These are phyloP conservation scores for Tinea pellionella DNA, from an alignment of 2,888 invertebrate species.

Conservation along the genomic window DNA sequence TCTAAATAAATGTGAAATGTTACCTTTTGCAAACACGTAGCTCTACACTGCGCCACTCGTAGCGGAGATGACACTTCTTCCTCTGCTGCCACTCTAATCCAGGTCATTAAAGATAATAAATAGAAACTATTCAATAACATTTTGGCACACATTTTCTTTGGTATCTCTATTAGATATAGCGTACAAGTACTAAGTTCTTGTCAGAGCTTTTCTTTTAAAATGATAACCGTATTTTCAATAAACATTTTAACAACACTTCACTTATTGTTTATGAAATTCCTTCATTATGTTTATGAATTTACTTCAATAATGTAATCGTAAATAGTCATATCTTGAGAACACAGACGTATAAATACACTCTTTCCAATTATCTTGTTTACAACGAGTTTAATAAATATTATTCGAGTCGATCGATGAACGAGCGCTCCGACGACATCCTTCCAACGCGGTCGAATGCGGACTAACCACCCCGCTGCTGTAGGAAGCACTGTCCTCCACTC, in stretches of 20 bases:
- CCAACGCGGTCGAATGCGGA: slow-evolving; percentile 62
- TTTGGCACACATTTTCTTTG: slow-evolving; percentile 70
- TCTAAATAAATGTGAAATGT: slow-evolving; percentile 16
- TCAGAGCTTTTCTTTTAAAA: slow-evolving; percentile 46
- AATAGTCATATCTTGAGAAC: neutral
- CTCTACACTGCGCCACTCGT: slow-evolving; percentile 78
- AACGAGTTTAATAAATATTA: neutral
- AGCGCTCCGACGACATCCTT: neutral
- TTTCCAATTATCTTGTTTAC: slow-evolving; percentile 1
- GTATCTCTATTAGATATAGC: slow-evolving; percentile 31
- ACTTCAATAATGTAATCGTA: too few species aligned
- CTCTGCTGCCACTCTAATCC: slow-evolving; percentile 68
- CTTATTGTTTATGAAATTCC: neutral
- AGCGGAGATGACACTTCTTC: slow-evolving; percentile 78
- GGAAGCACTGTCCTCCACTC: slow-evolving; percentile 47
- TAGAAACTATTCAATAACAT: slow-evolving; percentile 65
- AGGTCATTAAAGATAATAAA: slow-evolving; percentile 53
- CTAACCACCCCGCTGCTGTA: slow-evolving; percentile 69
- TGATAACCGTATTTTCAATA: slow-evolving; percentile 38
- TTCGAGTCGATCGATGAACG: neutral
- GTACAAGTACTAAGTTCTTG: neutral
- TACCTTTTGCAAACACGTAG: slow-evolving; percentile 79
- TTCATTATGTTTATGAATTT: too few species aligned
- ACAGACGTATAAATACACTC: neutral
- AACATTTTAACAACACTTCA: neutral